Evolutionary conservation across 2,888 invertebrate species (phyloP).

Genomic region (Steromphala cineraria): DNA sequence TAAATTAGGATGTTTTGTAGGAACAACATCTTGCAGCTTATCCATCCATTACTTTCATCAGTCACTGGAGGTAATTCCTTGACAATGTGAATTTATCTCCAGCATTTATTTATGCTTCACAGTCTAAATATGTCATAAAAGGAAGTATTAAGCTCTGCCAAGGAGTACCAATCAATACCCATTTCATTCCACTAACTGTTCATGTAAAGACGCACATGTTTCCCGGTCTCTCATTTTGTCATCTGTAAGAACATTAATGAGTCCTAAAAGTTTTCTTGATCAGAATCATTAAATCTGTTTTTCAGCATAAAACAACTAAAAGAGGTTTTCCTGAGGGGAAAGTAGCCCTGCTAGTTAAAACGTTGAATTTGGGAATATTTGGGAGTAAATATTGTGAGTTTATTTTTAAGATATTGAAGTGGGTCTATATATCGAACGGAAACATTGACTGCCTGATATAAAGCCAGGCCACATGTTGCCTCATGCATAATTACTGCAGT

Average conservation of each 20-base stretch:
- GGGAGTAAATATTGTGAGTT: no score
- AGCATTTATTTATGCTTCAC: not conserved
- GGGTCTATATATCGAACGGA: not conserved
- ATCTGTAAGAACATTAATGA: no score
- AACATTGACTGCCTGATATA: not conserved
- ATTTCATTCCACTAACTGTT: not conserved
- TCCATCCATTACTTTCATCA: not conserved
- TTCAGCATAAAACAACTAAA: no score
- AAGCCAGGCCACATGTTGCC: not conserved
- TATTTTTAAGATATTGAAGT: not conserved
- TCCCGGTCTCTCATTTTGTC: not conserved
- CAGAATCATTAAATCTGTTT: no score
- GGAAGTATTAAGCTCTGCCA: not conserved
- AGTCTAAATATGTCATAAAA: not conserved
- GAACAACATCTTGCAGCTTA: not conserved
- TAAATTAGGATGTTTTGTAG: not conserved
- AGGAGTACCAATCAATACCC: conserved; percentile 5
- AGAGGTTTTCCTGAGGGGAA: no score
- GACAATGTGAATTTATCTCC: not conserved
- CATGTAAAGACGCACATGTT: not conserved
- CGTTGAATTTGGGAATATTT: no score
- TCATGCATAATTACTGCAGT: not conserved
- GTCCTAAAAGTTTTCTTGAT: no score
- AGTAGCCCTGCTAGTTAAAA: no score
- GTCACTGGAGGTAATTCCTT: not conserved